Evolutionary conservation across 1,140 invertebrate genomes (phyloP).

Genomic region (Calosoma granatense): DNA sequence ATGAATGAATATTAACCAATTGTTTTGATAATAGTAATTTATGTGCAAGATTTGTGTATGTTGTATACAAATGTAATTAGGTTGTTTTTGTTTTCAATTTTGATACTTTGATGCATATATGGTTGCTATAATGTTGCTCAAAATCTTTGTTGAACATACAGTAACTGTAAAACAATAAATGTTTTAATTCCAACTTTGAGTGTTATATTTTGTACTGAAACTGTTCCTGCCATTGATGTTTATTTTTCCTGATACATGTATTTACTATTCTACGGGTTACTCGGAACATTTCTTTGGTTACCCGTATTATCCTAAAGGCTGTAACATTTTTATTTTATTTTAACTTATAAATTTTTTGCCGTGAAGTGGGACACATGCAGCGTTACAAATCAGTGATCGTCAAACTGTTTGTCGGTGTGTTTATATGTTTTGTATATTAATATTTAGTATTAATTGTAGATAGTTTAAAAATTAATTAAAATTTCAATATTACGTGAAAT

Average conservation of each 20-base stretch:
- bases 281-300: neutral
- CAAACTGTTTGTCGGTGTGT: neutral
- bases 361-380: conserved; percentile 6
- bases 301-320: neutral
- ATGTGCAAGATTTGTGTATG: no score
- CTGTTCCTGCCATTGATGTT: neutral
- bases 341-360: neutral
- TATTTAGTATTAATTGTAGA: no score
- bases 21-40: no score
- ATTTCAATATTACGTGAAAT: no score
- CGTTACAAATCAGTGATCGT: neutral
- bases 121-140: neutral
- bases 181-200: neutral
- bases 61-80: no score
- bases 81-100: no score
- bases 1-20: no score
- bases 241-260: neutral
- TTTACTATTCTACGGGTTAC: neutral
- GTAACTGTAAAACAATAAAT: neutral
- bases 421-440: neutral
- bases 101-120: neutral
- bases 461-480: no score
- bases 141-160: neutral
- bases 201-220: neutral
- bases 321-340: neutral